phyloP scores from a whole-genome alignment of 2,113 vertebrate species.

The Upupa epops region DNA sequence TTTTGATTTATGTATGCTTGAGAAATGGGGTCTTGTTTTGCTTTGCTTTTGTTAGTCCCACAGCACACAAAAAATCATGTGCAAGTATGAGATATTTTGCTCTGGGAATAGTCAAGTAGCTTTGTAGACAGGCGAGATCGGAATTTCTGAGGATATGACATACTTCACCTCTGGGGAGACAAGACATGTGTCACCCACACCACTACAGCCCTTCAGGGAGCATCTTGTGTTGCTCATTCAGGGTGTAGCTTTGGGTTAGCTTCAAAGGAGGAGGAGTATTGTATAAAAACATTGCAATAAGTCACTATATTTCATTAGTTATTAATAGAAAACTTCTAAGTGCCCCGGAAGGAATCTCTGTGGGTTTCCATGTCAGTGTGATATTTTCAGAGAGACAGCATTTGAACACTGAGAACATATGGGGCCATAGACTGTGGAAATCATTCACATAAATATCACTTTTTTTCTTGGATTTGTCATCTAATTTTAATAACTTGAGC shows the following conservation, averaged over 20 bases:
- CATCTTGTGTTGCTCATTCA: background rate
- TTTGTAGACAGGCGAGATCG: background rate
- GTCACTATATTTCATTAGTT: conserved; percentile 44
- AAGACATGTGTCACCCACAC: conserved; percentile 2
- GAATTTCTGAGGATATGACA: background rate
- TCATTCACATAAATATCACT: conserved; percentile 32
- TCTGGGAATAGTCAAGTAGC: background rate
- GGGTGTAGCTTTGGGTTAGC: background rate
- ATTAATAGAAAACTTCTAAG: conserved; percentile 46
- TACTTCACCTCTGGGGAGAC: background rate
- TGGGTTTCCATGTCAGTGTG: background rate
- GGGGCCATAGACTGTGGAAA: conserved; percentile 9
- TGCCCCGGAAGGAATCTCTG: conserved; percentile 31
- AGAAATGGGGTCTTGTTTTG: background rate
- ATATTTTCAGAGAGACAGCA: background rate
- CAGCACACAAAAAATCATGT: background rate
- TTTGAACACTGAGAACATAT: conserved; percentile 7
- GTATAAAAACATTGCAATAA: conserved; percentile 32
- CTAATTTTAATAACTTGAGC: conserved; percentile 26
- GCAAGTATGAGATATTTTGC: background rate
- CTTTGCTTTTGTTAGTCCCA: background rate
- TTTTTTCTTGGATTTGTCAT: conserved; percentile 12
- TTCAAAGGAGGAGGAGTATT: conserved; percentile 14
- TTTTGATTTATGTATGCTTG: conserved; percentile 1
- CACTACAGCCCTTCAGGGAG: background rate